Base-by-base conservation (phyloP, 1,140 invertebrate species). In the Hermatobates lingyangjiaoensis region DNA sequence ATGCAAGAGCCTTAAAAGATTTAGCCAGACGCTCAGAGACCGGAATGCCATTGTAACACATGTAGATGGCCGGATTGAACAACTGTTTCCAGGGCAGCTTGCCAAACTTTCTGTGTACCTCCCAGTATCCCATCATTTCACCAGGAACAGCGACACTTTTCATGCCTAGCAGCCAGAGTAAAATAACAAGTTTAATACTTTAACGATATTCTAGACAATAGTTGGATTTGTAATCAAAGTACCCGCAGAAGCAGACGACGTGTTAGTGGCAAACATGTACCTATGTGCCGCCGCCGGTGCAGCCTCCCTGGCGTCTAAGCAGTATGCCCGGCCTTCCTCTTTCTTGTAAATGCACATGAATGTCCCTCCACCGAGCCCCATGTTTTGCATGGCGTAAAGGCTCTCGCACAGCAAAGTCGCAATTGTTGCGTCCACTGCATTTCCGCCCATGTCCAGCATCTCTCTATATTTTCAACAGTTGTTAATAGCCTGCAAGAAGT, bases 101-200 rank as follows among this genome's bases (percentile, higher is more conserved):
- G 2, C 89, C 89, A 67, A 84, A 94, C 48, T 71, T 72, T 58
- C 80, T 66, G 62, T 93, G 81, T 0, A 87, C 83, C 52, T 77
- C 74, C 77, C 84, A 83, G 61, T 90, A 90, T 2, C 91, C 93
- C 53, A 77, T 77, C 1, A 96, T 60, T 66, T 96, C 91, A 1
- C 92, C 93, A 4, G 93, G 92, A 12, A 95, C 83, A 0, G 75
- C 88, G 23, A 92, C 77, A 2, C 90, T 69, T 15, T 87, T 61
- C 1, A 76, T 74, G 53, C 89, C 90, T 75, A 56, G 12, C 14
- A 27, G 20, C 7, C n/a, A 34, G 7, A 34, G n/a, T 34, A 34
- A 34, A 34, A 34, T 34, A 34, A 34, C 7, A 7, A 34, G n/a
- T 34, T 34, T 10, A 34, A 10, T 34, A 34, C n/a, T 10, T 10